Evolutionary conservation across 2,888 invertebrate species (phyloP), one percentile per base, ranked within the genome.

Genomic region (Adelphocoris suturalis): DNA sequence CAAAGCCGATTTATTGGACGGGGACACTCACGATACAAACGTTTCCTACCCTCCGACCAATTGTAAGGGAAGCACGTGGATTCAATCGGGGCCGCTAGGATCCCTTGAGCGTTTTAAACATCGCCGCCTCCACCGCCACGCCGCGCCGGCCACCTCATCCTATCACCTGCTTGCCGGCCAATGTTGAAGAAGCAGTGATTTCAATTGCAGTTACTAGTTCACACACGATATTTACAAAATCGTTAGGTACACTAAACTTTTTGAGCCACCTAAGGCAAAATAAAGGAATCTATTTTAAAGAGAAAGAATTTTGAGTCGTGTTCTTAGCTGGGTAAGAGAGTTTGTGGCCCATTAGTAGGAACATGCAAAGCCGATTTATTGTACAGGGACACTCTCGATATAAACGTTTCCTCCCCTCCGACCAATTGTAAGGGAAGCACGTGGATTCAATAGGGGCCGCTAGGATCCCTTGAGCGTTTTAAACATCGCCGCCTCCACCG

Each of bases 41-140:
- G 81, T 81, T 46, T 81, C 81, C 81, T 48, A 14, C 13, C 78
- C 13, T 12, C 37, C 78, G 23, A 5, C 78, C 3, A 78, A 46
- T 13, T 78, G 78, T 46, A 78, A 48, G 48, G 48, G 27, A 27
- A 27, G 27, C 84, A 57, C 84, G 84, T 28, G 84, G 57, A 84
- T 84, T 84, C 84, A 84, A 84, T 84, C 84, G 84, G 16, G 57
- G 27, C 84, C 7, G 9, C 55, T 0, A 14, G 2, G 16, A 47
- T 47, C 84, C 84, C 84, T 57, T 13, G 84, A 84, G 84, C 84
- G 57, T 84, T 84, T 84, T 84, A 84, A 84, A 84, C 84, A 84
- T 57, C 84, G 1, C 47, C 57, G 11, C 84, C 57, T 23, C 23
- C 19, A 3, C 2, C 48, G 19, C n/a, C 52, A 13, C 12, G 16